Evolutionary conservation across 1,140 invertebrate species (phyloP).

Genomic region (Dreissena rostriformis): DNA sequence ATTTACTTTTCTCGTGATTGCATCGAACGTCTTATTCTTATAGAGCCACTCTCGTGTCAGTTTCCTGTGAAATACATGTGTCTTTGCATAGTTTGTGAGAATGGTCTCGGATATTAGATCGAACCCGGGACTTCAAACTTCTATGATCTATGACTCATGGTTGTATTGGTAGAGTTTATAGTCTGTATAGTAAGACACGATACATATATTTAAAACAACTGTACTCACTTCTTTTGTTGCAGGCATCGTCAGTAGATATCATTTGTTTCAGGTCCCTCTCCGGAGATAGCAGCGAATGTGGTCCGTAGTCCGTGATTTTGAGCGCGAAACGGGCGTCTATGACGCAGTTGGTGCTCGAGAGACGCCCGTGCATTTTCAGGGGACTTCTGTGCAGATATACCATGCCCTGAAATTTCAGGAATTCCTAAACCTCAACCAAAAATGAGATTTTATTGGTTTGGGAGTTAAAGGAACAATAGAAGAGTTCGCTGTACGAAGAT

Average conservation of each 20-base stretch:
- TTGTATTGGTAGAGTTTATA: neutral
- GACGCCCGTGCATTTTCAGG: constrained; percentile 94
- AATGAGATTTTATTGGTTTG: too few species aligned
- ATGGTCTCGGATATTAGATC: neutral
- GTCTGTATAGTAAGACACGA: neutral
- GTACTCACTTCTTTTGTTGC: constrained; percentile 32
- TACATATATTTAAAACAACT: neutral
- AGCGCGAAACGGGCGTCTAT: constrained; percentile 98
- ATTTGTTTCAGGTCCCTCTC: constrained; percentile 25
- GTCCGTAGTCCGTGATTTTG: constrained; percentile 98
- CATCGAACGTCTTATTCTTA: too few species aligned
- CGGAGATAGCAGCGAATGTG: constrained; percentile 81
- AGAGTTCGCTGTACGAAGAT: too few species aligned
- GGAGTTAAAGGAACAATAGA: too few species aligned
- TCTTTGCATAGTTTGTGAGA: neutral
- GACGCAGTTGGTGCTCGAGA: constrained; percentile 99
- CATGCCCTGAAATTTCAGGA: constrained; percentile 88
- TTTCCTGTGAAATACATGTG: too few species aligned
- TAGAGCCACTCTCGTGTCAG: too few species aligned
- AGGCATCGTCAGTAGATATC: constrained; percentile 4
- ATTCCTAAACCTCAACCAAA: too few species aligned
- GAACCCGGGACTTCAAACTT: neutral
- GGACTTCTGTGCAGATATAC: constrained; percentile 94
- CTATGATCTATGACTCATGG: neutral
- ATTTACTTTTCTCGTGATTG: too few species aligned